Evolutionary conservation across 2,113 vertebrate species (phyloP), one percentile per base, ranked within the genome.

Genomic region (Menidia beryllina): DNA sequence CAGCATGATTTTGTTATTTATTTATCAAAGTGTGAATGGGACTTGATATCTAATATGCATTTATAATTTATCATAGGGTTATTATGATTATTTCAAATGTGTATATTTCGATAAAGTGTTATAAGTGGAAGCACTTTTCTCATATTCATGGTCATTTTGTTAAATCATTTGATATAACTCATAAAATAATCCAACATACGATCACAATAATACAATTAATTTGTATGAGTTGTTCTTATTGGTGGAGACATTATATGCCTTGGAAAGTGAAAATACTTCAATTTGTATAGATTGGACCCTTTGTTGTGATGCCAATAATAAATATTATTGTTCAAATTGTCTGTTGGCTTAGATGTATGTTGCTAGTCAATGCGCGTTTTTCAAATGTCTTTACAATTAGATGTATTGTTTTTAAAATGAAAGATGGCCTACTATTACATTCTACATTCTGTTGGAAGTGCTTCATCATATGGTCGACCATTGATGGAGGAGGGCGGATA

Each of bases 1-100:
- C n/a, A 72, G 50, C 34, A 48, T 2, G 7, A 45, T n/a, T 15
- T 5, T 77, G 50, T 70, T 62, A 50, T 85, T 60, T 75, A 75
- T 86, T 67, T 53, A 30, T 73, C 63, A 69, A 57, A 66, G 65
- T 58, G 21, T n/a, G 43, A 54, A 19, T 41, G 8, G 9, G 27
- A 53, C 67, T 36, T 4, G 7, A 63, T 58, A 69, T 62, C 26
- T 56, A 36, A 24, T 2, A 64, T 26, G 38, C n/a, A 49, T 87
- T 75, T 84, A 77, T 49, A 81, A n/a, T n/a, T 53, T 53, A 39
- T 34, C 51, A 14, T 67, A 39, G 53, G 23, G 12, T 45, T 30
- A 19, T 43, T 75, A 19, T 78, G 43, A 47, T 69, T 53, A 26
- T 34, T 41, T 2, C 5, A 41, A 41, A 41, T 15, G 8, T 45